Evolutionary conservation across 2,113 vertebrate species (phyloP).

Genomic region (Corythaixoides concolor): DNA sequence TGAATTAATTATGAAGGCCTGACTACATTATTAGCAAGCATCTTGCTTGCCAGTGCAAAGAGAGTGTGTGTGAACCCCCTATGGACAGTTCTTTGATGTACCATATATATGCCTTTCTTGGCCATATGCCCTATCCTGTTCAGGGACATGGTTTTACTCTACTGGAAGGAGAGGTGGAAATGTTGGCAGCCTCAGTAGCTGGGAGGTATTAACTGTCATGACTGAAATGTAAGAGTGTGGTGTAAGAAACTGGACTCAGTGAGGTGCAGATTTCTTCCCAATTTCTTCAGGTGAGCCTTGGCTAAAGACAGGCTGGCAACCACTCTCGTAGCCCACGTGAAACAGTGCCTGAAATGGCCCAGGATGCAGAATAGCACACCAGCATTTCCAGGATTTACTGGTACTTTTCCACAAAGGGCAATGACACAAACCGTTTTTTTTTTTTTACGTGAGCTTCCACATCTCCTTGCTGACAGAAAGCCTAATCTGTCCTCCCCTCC

Average conservation of each 20-base stretch:
- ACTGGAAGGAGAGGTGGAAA: background rate
- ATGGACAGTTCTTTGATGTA: background rate
- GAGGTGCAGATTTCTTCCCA: background rate
- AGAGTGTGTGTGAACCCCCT: background rate
- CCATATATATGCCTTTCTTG: background rate
- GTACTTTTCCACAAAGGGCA: background rate
- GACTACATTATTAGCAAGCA: background rate
- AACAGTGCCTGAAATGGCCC: background rate
- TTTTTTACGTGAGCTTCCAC: background rate
- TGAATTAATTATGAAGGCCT: constrained; percentile 27
- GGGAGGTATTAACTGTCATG: background rate
- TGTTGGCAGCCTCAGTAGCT: background rate
- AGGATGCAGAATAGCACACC: background rate
- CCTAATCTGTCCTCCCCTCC: background rate
- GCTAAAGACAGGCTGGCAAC: background rate
- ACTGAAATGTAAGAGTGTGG: background rate
- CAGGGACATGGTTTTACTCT: background rate
- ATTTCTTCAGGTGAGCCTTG: background rate
- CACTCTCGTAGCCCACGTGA: background rate
- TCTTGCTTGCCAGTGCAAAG: background rate
- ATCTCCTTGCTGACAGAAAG: background rate
- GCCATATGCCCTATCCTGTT: background rate
- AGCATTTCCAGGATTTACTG: background rate
- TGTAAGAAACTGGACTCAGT: background rate
- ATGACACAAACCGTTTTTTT: background rate